Percentiles rank a stretch among this genome's conserved stretches.
Conservation (phyloP, 2,113 vertebrate genomes). For the Rostratula benghalensis region DNA sequence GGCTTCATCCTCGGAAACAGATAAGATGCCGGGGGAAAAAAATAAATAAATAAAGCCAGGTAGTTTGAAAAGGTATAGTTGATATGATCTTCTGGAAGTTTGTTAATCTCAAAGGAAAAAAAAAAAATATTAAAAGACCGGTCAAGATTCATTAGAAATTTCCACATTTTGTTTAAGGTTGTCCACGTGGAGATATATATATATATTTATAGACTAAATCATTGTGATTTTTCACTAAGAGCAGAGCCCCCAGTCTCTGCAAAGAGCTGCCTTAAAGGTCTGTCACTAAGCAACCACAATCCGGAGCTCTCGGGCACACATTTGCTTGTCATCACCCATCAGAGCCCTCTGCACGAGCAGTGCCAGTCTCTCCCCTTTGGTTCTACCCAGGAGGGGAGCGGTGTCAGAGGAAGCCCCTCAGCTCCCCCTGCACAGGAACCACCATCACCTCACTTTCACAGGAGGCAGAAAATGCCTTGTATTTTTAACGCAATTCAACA, state of each 20-base stretch:
- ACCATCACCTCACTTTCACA: neutral
- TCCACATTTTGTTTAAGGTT: neutral
- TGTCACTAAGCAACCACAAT: neutral
- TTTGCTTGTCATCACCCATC: neutral
- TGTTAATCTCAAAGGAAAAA: neutral
- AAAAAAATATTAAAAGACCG: neutral
- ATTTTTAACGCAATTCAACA: neutral
- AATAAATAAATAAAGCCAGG: neutral
- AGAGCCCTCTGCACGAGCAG: accelerated
- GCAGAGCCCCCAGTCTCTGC: neutral
- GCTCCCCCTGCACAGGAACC: neutral
- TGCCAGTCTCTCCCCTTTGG: accelerated
- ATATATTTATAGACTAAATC: neutral
- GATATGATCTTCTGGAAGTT: neutral
- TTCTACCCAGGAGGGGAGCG: neutral
- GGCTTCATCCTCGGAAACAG: constrained; percentile 66
- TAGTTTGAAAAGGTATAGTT: neutral
- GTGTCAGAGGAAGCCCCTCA: too few species aligned
- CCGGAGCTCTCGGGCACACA: accelerated
- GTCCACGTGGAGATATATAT: neutral
- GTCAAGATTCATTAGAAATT: neutral
- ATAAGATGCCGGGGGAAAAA: constrained; percentile 57
- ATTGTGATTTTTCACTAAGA: neutral
- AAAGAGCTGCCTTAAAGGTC: neutral
- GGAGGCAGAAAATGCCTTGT: neutral